Evolutionary conservation across 2,113 vertebrate genomes (phyloP), one percentile per base, ranked within the genome.

Genomic region (Micromys minutus): DNA sequence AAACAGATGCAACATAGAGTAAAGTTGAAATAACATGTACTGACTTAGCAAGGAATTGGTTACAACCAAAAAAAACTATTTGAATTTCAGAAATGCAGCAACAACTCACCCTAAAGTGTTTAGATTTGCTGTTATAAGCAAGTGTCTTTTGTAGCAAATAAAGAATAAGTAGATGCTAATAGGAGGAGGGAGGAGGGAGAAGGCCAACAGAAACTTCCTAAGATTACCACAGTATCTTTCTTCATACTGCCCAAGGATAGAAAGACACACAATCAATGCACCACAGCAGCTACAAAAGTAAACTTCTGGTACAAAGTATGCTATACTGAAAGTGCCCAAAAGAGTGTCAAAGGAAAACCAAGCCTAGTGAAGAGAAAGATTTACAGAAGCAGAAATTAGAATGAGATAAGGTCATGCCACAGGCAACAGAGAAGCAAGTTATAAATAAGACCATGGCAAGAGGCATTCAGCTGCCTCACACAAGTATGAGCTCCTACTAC

Each of bases 81-180:
- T 90, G 7, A 90, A 90, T 92, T 97, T 96, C 15, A 89, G 55
- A 95, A 80, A 34, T 61, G 47, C 36, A 72, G 10, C 74, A 92
- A 84, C 36, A 95, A 93, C 24, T 91, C 69, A 69, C 13, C 29
- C 75, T 75, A 80, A 57, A 83, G 55, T 75, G 13, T 52, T 80
- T 84, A 11, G 0, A 57, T 81, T 94, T 42, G 17, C 89, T 71
- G 12, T 86, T 88, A 67, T 34, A 80, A 77, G 34, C 52, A 71
- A 89, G 26, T 26, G 0, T 89, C 42, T 94, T 55, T 74, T 34
- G 36, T 21, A 81, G 21, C 45, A 95, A 95, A 95, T 36, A 86
- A 93, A 94, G 52, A 91, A 29, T 22, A 72, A 31, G 67, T 65
- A 71, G 22, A 65, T 80, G 71, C 39, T n/a, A 21, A 79, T 34